phyloP scores from a whole-genome alignment of 2,113 vertebrate species.

The Halcyon senegalensis region DNA sequence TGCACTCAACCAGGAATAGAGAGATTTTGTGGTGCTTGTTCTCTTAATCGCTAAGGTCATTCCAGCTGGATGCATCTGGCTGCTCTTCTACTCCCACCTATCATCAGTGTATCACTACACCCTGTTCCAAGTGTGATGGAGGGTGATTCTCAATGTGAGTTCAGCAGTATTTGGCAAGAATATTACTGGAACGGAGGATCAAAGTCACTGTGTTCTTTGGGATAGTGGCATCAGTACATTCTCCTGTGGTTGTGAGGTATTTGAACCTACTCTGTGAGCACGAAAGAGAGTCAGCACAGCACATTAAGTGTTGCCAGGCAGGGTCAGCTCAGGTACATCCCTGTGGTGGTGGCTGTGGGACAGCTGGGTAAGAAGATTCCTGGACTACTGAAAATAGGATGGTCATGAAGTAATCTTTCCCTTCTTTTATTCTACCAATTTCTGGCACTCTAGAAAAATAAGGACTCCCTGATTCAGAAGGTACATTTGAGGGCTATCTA shows the following conservation, averaged over 20 bases:
- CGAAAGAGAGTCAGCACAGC: background rate
- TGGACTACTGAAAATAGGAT: background rate
- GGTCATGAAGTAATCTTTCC: background rate
- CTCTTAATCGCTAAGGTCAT: background rate
- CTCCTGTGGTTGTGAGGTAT: background rate
- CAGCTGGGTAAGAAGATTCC: background rate
- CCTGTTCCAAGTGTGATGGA: background rate
- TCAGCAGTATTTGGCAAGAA: rapidly evolving
- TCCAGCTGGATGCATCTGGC: background rate
- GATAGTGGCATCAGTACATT: background rate
- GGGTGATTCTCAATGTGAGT: background rate
- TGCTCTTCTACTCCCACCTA: background rate
- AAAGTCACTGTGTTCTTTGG: background rate
- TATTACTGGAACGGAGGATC: background rate
- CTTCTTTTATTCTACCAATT: background rate
- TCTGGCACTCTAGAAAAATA: background rate
- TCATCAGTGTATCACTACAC: background rate
- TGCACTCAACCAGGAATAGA: rapidly evolving
- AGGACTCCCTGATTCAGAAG: background rate
- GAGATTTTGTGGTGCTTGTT: background rate
- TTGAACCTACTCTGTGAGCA: background rate
- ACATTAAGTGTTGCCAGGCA: background rate
- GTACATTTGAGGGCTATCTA: background rate
- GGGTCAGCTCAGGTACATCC: background rate
- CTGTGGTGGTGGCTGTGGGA: background rate